Base-by-base conservation (phyloP, 2,888 invertebrate species). In the Linnaemya tessellans region DNA sequence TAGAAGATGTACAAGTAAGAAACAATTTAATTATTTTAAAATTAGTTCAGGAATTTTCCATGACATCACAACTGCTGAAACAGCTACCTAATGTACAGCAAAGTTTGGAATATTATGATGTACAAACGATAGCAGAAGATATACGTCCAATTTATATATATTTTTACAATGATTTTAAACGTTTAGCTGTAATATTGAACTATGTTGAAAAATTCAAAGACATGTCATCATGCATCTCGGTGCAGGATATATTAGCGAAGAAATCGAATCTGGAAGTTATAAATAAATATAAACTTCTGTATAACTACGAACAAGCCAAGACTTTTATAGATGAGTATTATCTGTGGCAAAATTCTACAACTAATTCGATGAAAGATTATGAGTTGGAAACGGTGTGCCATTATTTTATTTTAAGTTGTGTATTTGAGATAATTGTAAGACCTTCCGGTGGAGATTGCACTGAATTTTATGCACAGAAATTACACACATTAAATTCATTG, bases 131-230 rank as follows among this genome's bases (percentile, higher is more conserved):
- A 0, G 77, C 89, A 1, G 67, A 56, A 4, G 88, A 90, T 41
- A 80, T 91, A 35, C 88, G 88, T 64, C 89, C 89, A 20, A 88
- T 91, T 11, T 91, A 92, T 30, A 89, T 87, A 35, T 89, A 91
- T 41, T 92, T 92, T 70, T 90, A 89, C 54, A 89, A 90, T 0
- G 92, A 92, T 83, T 91, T 92, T 73, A 89, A 90, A 20, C 90
- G 92, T 1, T 77, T 92, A 3, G 56, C 75, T 3, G 83, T 86
- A 1, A 74, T 90, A 51, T 86, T 91, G 0, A 88, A 88, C 15
- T 92, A 92, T 75, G 80, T 91, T 8, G 75, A 87, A 4, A 86
- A 86, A 5, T 88, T 88, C 43, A 81, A 89, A n/a, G 87, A 78
- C 0, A 85, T 86, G 0, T 88, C 79, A 25, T 89, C 88, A 46